Percentiles rank a stretch among this genome's conserved stretches.
phyloP scores from a whole-genome alignment of 2,797 vertebrate genomes.

The Alfaro cultratus region DNA sequence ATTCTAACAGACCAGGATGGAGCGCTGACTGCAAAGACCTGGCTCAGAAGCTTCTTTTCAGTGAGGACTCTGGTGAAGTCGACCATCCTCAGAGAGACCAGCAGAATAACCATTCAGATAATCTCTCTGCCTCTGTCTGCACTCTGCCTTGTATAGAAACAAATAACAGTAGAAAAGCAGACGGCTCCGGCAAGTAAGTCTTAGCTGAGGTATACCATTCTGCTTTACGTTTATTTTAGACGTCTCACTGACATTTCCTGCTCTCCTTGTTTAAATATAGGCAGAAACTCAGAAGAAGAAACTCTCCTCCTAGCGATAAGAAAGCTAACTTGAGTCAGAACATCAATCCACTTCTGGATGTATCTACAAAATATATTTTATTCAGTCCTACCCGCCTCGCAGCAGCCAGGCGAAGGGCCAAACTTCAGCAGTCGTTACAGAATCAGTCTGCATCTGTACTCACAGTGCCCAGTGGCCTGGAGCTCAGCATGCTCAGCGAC shows the following conservation, averaged over 20 bases:
- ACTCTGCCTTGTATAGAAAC: conserved; percentile 2
- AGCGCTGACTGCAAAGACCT: conserved; percentile 71
- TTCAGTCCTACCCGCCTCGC: conserved; percentile 79
- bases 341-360: conserved; percentile 25
- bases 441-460: conserved; percentile 80
- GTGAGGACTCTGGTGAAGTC: conserved; percentile 66
- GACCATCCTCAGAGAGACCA: conserved; percentile 30
- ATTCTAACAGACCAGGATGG: conserved; percentile 45
- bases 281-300: conserved; percentile 29
- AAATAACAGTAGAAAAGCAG: conserved; percentile 25
- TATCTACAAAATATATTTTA: conserved; percentile 78
- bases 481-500: conserved; percentile 68
- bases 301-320: conserved; percentile 16
- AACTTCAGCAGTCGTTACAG: conserved; percentile 55
- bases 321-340: conserved; percentile 18
- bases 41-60: conserved; percentile 79
- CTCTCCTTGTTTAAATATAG: conserved; percentile 25
- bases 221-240: background rate
- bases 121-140: conserved; percentile 22
- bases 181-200: conserved; percentile 49
- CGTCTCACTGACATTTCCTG: background rate
- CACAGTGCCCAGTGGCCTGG: conserved; percentile 86
- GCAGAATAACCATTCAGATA: conserved; percentile 21
- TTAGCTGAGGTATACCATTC: background rate
- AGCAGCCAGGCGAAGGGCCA: conserved; percentile 56